Base-by-base conservation (phyloP, 2,888 invertebrate genomes). In the Thalpophila matura region DNA sequence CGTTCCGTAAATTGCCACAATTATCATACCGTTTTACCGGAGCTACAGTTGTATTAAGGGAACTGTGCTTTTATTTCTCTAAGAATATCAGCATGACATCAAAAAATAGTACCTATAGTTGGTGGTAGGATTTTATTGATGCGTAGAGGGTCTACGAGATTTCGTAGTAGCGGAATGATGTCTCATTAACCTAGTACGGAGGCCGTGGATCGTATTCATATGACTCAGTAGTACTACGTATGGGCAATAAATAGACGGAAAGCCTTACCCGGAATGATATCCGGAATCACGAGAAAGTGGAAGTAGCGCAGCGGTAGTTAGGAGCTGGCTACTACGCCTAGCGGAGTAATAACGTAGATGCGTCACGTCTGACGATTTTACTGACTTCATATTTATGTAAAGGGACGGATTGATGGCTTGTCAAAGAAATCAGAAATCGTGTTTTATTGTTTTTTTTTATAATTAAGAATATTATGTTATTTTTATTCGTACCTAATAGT, bases 241-340 rank as follows among this genome's bases (percentile, higher is more conserved):
- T 84, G 81, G 74, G 84, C 86, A 87, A 91, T 91, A 91, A 92
- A 91, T 88, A 88, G 85, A 80, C 88, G 91, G 92, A 89, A 92
- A 91, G 88, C 86, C 88, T 89, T 89, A 87, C 86, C 86, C 86
- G 87, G 85, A 89, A 91, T 91, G 86, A 87, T 87, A 89, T 92
- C 91, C 91, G 88, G 85, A 77, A 82, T 83, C 83, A 83, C 78
- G 81, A 84, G 60, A 68, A 64, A 64, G 74, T 71, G 76, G 67
- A 66, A 74, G 74, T 79, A 71, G 69, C 67, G 59, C 65, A 47
- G 55, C 54, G 59, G 73, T 69, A 75, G 71, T 80, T 78, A 68
- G 62, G 62, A 73, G 66, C 63, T 57, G 43, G 70, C 62, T 70
- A 69, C 74, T 80, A 72, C 80, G 80, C 66, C 74, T 80, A 68